Percentiles rank a stretch among this genome's conserved stretches.
phyloP scores from a whole-genome alignment of 1,140 invertebrate species.

The Luehdorfia chinensis region DNA sequence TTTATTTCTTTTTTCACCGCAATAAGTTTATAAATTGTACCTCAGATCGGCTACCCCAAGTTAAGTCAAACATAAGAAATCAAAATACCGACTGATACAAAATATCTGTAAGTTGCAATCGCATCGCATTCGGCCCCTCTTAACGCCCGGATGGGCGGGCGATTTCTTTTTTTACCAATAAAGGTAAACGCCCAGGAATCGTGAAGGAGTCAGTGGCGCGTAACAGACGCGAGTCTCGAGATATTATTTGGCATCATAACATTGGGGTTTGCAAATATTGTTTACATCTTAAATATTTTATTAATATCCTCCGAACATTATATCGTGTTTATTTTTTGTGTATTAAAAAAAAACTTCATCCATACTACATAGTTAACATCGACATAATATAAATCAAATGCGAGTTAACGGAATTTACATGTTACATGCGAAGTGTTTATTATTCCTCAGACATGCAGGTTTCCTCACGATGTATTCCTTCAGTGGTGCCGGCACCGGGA shows the following conservation, averaged over 20 bases:
- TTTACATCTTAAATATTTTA: no score
- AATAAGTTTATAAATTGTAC: background rate
- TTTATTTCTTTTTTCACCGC: no score
- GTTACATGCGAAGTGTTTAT: no score
- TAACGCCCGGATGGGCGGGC: conserved; percentile 28
- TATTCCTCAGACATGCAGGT: no score
- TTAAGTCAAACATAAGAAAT: conserved; percentile 39
- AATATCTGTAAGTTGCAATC: conserved; percentile 51
- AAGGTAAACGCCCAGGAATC: conserved; percentile 24
- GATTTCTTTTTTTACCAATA: conserved; percentile 44
- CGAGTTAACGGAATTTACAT: no score
- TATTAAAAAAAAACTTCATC: no score
- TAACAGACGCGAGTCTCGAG: conserved; percentile 2
- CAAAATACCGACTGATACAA: conserved; percentile 41
- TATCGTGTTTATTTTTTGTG: no score
- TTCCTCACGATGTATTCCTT: no score
- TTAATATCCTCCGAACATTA: no score
- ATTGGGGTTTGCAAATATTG: conserved; percentile 5
- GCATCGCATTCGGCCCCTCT: conserved; percentile 38
- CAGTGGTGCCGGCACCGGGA: no score
- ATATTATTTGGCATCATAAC: conserved; percentile 3
- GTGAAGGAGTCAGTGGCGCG: conserved; percentile 14
- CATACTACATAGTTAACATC: no score
- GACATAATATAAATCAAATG: no score
- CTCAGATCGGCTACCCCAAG: conserved; percentile 15